A percentile compares a stretch with the other conserved stretches of the same genome.
Conservation (phyloP, 1,140 invertebrate species). For the Rhopalosiphum padi region DNA sequence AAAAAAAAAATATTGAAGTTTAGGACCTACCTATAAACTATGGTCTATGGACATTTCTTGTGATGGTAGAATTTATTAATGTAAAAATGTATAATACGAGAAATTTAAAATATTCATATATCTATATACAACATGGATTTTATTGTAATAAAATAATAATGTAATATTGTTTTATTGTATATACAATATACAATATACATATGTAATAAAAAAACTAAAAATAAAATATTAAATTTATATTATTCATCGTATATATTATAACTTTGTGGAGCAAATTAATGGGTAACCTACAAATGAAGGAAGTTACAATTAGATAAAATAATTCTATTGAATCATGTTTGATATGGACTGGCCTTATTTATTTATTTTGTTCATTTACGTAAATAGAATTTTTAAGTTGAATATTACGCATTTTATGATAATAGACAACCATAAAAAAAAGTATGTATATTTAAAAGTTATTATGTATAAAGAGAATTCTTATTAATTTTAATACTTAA, state of each 20-base stretch:
- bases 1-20: too few relatives aligned
- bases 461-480: background rate
- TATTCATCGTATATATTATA: too few relatives aligned
- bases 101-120: too few relatives aligned
- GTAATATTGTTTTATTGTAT: too few relatives aligned
- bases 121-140: background rate
- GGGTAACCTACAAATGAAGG: background rate
- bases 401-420: background rate
- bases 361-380: background rate
- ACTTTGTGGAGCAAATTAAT: background rate
- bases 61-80: background rate
- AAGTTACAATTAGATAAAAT: background rate
- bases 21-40: background rate
- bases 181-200: too few relatives aligned
- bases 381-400: background rate
- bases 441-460: background rate
- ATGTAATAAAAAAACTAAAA: too few relatives aligned
- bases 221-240: too few relatives aligned
- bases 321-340: background rate
- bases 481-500: background rate
- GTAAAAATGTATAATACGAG: too few relatives aligned
- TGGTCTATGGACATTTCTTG: too few relatives aligned
- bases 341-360: background rate
- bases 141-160: too few relatives aligned
- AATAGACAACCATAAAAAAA: background rate